A percentile compares a stretch with the other conserved stretches of the same genome.
phyloP scores from a whole-genome alignment of 2,888 invertebrate genomes.

The Trichopria drosophilae region DNA sequence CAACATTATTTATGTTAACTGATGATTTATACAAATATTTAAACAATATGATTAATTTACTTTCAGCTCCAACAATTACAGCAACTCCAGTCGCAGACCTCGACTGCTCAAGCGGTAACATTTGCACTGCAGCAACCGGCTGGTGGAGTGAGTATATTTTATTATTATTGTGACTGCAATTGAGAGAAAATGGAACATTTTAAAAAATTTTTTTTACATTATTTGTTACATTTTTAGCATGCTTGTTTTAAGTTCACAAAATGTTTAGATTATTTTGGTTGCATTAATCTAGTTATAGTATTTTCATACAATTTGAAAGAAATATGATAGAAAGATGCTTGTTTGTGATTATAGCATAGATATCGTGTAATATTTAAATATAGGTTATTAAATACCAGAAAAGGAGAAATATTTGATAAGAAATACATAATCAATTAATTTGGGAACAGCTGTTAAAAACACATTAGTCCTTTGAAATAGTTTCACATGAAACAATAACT shows the following conservation, averaged over 20 bases:
- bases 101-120: slow-evolving; percentile 53
- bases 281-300: background rate
- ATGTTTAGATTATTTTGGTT: background rate
- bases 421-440: too few species aligned
- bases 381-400: too few species aligned
- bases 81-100: slow-evolving; percentile 55
- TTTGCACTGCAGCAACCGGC: slow-evolving; percentile 56
- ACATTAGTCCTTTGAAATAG: too few species aligned
- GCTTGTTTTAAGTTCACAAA: background rate
- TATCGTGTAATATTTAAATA: too few species aligned
- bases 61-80: slow-evolving; percentile 55
- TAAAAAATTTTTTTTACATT: too few species aligned
- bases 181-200: too few species aligned
- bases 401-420: too few species aligned
- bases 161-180: too few species aligned
- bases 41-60: slow-evolving; percentile 14
- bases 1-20: background rate
- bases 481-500: too few species aligned
- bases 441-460: too few species aligned
- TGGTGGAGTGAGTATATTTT: slow-evolving; percentile 47
- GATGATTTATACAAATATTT: background rate
- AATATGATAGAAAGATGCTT: too few species aligned
- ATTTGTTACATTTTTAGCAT: background rate
- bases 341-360: too few species aligned
- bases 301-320: background rate